Conservation (phyloP, 2,888 invertebrate species). For the Alloscopus bannaensis region DNA sequence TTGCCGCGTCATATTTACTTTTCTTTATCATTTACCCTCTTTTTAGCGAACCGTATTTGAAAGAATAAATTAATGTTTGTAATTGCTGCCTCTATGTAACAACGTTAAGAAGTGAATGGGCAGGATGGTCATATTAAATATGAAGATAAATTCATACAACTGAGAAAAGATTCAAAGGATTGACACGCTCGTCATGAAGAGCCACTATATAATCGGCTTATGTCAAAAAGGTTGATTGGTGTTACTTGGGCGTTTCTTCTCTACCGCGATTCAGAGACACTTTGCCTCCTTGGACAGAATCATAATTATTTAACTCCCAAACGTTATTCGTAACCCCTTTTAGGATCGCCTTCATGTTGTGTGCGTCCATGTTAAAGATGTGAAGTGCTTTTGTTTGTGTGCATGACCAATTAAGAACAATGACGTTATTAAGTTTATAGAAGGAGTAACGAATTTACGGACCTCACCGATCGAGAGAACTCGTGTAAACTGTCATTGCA, state of each 20-base stretch:
- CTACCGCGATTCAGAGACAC: conserved; percentile 16
- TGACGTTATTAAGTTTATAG: neutral
- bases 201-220: conserved; percentile 51
- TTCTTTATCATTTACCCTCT: conserved; percentile 6
- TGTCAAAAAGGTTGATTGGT: conserved; percentile 46
- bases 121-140: neutral
- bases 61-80: conserved; percentile 42
- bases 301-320: neutral
- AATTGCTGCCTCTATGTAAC: conserved; percentile 38
- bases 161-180: neutral
- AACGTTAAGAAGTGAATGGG: too few species aligned
- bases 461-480: neutral
- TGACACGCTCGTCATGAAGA: neutral
- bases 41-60: conserved; percentile 37
- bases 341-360: too few species aligned
- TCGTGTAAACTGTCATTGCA: neutral
- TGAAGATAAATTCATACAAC: neutral
- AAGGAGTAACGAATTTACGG: too few species aligned
- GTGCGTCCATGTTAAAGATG: neutral
- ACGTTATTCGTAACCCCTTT: conserved; percentile 9
- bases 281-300: conserved; percentile 20
- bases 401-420: neutral
- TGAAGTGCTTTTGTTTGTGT: neutral
- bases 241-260: conserved; percentile 52
- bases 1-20: neutral